Evolutionary conservation across 2,888 invertebrate genomes (phyloP), one percentile per base, ranked within the genome.

Genomic region (Portevinia maculata): DNA sequence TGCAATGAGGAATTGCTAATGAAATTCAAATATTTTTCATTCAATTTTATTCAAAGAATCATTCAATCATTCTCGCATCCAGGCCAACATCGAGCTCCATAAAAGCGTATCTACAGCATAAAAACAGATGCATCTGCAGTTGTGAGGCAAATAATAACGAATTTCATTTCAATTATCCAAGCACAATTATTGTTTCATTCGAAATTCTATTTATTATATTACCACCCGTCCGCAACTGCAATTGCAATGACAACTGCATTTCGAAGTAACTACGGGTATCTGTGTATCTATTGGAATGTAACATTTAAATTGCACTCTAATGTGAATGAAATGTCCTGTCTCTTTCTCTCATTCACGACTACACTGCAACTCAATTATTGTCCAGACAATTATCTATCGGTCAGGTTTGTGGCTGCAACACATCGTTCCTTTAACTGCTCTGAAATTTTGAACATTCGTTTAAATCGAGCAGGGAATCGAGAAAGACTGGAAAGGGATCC

Each of bases 351-450:
- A 21, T 64, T 3, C 8, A 7, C 3, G 41, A 41, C 15, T 41
- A 41, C 7, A 24, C 24, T 65, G 65, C 65, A 65, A 79, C 75
- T 79, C 79, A 79, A 79, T 81, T 75, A 75, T 81, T 64, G 75
- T 69, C 21, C 41, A 70, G 69, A 62, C 79, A 81, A 81, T 83
- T 83, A 83, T 78, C 83, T 19, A 64, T 78, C 71, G 78, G 83
- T 78, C 79, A 69, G 53, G 39, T 67, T 67, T 71, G 69, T 34
- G 79, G 60, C 69, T 69, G 73, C 53, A 73, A 44, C 67, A 73
- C 73, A 57, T 37, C 57, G n/a, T 57, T 65, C 30, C 11, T 41
- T 64, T 59, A 71, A 64, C 50, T 62, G 70, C 48, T 70, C 39
- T 13, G 19, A 41, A 73, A 79, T 60, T 73, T 30, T 19, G 13